phyloP scores from a whole-genome alignment of 2,113 vertebrate species.

The Callaeas wilsoni region DNA sequence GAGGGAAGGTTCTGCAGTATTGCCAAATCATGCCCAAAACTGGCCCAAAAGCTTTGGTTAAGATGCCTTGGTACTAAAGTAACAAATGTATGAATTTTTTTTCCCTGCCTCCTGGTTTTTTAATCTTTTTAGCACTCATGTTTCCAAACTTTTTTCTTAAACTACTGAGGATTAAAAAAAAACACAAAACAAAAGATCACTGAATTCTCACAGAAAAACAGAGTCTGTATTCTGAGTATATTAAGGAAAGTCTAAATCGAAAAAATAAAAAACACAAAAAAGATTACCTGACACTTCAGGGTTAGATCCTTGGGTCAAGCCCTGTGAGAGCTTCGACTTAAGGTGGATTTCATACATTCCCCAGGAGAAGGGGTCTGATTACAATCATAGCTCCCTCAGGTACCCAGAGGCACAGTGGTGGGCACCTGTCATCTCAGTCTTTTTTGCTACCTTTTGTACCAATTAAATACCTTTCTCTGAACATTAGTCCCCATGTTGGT shows the following conservation, averaged over 20 bases:
- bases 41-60: neutral
- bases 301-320: neutral
- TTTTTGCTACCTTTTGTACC: slow-evolving; percentile 75
- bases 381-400: neutral
- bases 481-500: slow-evolving; percentile 59
- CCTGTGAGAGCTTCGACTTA: neutral
- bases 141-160: neutral
- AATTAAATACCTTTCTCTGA: slow-evolving; percentile 83
- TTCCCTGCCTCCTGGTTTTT: neutral
- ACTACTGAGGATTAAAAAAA: neutral
- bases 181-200: neutral
- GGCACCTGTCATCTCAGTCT: slow-evolving; percentile 31
- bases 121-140: neutral
- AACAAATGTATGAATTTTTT: neutral
- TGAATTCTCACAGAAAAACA: neutral
- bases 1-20: neutral
- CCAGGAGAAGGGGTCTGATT: neutral
- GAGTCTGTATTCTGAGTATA: neutral
- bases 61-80: neutral
- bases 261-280: neutral
- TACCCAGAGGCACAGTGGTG: neutral
- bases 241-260: neutral
- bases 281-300: neutral
- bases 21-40: neutral
- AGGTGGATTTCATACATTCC: neutral